Conservation (phyloP, 2,797 vertebrate species). For the Melanotaenia pygmaea region DNA sequence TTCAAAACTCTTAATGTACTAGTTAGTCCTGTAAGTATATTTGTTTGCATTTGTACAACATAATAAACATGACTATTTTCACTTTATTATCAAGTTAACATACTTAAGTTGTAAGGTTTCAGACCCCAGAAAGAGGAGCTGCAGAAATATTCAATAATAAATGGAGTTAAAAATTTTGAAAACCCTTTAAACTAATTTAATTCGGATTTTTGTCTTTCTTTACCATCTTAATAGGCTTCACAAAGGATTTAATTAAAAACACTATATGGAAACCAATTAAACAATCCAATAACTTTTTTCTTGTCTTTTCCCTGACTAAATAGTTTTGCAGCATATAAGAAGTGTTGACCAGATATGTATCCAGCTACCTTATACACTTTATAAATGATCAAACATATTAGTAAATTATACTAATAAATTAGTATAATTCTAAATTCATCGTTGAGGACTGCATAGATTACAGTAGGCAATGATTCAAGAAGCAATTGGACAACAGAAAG, state of each 20-base stretch:
- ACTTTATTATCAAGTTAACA: constrained; percentile 1
- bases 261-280: background rate
- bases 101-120: background rate
- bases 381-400: too few species aligned
- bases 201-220: background rate
- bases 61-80: background rate
- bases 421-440: constrained; percentile 7
- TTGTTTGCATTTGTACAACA: background rate
- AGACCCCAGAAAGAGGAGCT: background rate
- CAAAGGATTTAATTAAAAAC: background rate
- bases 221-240: background rate
- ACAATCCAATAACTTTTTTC: background rate
- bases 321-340: too few species aligned
- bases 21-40: background rate
- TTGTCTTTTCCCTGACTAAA: too few species aligned
- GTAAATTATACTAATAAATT: background rate
- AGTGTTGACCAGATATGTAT: background rate
- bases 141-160: background rate
- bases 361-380: too few species aligned
- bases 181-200: background rate
- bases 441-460: constrained; percentile 22
- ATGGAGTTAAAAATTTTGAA: background rate
- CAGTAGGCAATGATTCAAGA: constrained; percentile 29
- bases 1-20: constrained; percentile 1
- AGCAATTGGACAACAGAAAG: constrained; percentile 37